Conservation (phyloP, 2,113 vertebrate genomes). For the Erythrolamprus reginae region DNA sequence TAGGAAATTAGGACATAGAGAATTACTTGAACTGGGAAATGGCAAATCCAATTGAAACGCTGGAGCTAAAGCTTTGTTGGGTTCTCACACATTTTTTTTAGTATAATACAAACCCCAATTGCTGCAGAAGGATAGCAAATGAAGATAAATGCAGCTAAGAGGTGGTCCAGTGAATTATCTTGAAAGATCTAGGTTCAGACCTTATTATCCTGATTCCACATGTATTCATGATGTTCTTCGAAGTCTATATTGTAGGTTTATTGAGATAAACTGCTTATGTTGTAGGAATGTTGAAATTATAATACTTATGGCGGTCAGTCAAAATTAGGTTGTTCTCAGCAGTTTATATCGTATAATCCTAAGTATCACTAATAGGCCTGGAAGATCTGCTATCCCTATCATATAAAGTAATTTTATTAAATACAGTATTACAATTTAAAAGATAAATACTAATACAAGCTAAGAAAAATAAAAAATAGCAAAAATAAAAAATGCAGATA, state of each 20-base stretch:
- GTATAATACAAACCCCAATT: not conserved
- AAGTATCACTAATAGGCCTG: not conserved
- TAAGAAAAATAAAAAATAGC: not conserved
- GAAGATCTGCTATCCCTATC: not conserved
- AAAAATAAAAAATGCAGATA: not conserved
- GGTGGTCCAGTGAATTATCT: not conserved
- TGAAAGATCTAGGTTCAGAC: not conserved
- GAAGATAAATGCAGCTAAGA: not conserved
- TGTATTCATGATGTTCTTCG: not conserved
- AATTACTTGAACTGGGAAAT: constrained; percentile 7
- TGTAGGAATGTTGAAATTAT: not conserved
- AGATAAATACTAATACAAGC: not conserved
- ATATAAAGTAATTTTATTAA: not conserved
- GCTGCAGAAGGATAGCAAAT: not conserved
- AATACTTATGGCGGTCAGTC: not conserved
- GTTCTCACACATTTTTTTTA: not conserved
- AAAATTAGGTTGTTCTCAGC: not conserved
- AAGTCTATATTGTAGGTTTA: not conserved
- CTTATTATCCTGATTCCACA: not conserved
- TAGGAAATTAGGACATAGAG: constrained; percentile 18
- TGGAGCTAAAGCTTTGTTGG: not conserved
- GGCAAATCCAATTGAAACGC: not conserved
- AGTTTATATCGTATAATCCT: no score
- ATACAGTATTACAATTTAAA: not conserved
- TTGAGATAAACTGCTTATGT: not conserved